Evolutionary conservation across 2,797 vertebrate species (phyloP), one percentile per base, ranked within the genome.

Genomic region (Crenuchus spilurus): DNA sequence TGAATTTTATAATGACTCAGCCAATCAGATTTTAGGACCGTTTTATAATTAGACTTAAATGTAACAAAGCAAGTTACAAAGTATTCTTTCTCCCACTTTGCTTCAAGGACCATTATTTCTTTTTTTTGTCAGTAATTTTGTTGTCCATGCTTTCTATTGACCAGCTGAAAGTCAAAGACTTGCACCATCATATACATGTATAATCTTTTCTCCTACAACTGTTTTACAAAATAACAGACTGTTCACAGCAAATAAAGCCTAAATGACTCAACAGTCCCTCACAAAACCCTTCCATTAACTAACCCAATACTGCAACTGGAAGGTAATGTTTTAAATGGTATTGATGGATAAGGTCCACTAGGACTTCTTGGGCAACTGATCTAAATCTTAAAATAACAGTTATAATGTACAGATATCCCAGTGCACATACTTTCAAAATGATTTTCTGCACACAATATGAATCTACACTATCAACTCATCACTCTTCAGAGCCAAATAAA

Each of bases 401-500:
- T 41, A 41, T n/a, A n/a, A 62, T 62, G 42, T 30, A 9, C 60
- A 62, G 6, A 42, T 22, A 24, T 62, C 39, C 14, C 37, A 62
- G 46, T 14, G 30, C 39, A 46, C 24, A 7, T 30, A 3, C 33
- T 3, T 35, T 3, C 33, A 35, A 10, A 63, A 63, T 63, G 26
- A 44, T 63, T n/a, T 44, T 62, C n/a, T 62, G 20, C 39, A 16
- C 22, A 44, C 35, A 63, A 63, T 58, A 42, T 28, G 22, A 46
- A 30, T 30, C 10, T 42, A 46, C 41, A 30, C 24, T 10, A 24
- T 28, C 24, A 9, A 28, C 37, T 63, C 61, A 28, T 42, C 24
- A 42, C 37, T 42, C 60, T 42, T 63, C 30, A 14, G 39, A 30
- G 61, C 41, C 61, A 63, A 46, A 63, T 44, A 4, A 63, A 30